A percentile compares a stretch with the other conserved stretches of the same genome.
phyloP scores from a whole-genome alignment of 35 echinoderm and acorn worm species.

The Diadema setosum region DNA sequence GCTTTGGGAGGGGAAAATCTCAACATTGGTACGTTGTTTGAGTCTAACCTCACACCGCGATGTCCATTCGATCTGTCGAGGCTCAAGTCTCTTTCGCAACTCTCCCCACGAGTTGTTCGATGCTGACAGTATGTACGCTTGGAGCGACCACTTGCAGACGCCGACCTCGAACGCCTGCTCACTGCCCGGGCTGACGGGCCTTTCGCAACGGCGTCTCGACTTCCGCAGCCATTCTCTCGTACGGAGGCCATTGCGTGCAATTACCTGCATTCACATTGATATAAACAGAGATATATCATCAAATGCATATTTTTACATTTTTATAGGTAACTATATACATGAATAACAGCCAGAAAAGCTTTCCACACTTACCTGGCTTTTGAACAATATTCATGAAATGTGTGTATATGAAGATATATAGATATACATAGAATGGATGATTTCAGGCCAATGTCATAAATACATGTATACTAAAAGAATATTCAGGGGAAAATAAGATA shows the following conservation, averaged over 20 bases:
- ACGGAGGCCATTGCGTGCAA: not conserved
- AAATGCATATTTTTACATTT: no score
- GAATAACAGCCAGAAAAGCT: no score
- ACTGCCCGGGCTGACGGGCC: not conserved
- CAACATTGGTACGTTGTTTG: slow-evolving; percentile 1
- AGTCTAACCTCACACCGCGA: not conserved
- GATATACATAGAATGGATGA: no score
- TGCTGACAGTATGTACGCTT: not conserved
- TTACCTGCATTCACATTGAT: no score
- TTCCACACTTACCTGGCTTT: no score
- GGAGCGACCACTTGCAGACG: not conserved
- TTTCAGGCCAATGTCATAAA: no score
- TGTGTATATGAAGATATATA: no score
- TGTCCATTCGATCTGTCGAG: not conserved
- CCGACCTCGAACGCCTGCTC: not conserved
- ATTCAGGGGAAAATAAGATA: no score
- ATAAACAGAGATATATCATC: no score
- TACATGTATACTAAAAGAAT: no score
- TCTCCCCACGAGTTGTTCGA: not conserved
- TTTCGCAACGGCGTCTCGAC: not conserved
- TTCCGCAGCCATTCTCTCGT: not conserved
- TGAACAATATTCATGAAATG: no score
- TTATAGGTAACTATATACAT: no score
- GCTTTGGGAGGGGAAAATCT: not conserved
- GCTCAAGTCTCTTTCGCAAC: not conserved